Evolutionary conservation across 2,113 vertebrate species (phyloP), one percentile per base, ranked within the genome.

Genomic region (Mobula birostris): DNA sequence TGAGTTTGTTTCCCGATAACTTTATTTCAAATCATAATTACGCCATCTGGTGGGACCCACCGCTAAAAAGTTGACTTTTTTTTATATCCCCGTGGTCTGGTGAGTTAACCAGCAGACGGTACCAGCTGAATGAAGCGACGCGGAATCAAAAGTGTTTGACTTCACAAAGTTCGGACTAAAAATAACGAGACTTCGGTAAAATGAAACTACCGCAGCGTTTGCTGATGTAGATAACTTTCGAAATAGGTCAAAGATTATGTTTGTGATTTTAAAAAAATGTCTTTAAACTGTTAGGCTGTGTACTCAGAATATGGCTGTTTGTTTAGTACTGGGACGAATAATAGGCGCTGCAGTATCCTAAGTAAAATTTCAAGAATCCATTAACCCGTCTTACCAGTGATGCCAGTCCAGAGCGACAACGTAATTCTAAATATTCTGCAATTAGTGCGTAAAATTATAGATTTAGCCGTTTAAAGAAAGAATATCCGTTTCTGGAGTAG

Each of bases 11-110:
- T 93, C 68, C 36, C 36, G 72, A 93, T 93, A 40, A 74, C 68
- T 93, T 66, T 11, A 93, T 74, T 72, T 74, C 63, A 93, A 93
- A 48, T 93, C 90, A 17, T 91, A 93, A 93, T 93, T 72, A 93
- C 90, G 68, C 90, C 68, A 93, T 72, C 90, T 93, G 68, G 66
- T 74, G 90, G 90, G 90, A 36, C 90, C 90, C 68, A 40, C 90
- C 68, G 90, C 90, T n/a, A 93, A 48, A 40, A 93, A 72, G 8
- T 72, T 21, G 12, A 21, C n/a, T 7, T 36, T 24, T 32, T 15
- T 32, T 48, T 48, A 2, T 2, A 48, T 48, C n/a, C 27, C 61
- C 7, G 0, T 14, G 9, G 58, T 48, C 56, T 87, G 83, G 58
- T 90, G 85, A 90, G n/a, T 90, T 66, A 32, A 68, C 12, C 15